Conservation (phyloP, 2,888 invertebrate species). For the Xestobium rufovillosum region DNA sequence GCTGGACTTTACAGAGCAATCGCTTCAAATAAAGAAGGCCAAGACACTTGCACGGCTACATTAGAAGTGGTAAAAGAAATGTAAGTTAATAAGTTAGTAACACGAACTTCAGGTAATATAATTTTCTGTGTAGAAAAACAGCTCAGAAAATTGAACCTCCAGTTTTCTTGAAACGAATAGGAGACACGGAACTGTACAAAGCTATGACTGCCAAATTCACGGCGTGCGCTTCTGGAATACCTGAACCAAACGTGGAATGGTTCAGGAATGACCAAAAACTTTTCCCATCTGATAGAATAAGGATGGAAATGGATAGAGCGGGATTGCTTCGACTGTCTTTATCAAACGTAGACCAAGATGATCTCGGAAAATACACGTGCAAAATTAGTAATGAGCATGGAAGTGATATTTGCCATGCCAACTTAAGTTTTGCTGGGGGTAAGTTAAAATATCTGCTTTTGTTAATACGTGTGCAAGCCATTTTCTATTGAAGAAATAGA, state of each 20-base stretch:
- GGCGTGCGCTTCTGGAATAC: conserved; percentile 81
- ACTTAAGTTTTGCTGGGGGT: conserved; percentile 71
- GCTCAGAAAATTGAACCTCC: conserved; percentile 75
- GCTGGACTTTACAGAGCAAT: conserved; percentile 69
- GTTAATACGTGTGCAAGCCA: not conserved
- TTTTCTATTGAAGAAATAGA: conserved; percentile 52
- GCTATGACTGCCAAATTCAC: conserved; percentile 89
- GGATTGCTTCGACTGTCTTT: conserved; percentile 78
- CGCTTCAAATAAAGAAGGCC: conserved; percentile 74
- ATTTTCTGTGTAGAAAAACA: conserved; percentile 55
- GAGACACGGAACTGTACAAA: conserved; percentile 78
- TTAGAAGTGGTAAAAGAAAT: conserved; percentile 76
- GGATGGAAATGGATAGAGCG: conserved; percentile 74
- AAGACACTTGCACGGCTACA: conserved; percentile 64
- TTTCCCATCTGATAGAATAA: conserved; percentile 74
- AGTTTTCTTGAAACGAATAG: conserved; percentile 80
- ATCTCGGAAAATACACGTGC: conserved; percentile 79
- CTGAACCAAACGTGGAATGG: conserved; percentile 84
- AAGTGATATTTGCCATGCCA: conserved; percentile 71
- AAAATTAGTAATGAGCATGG: conserved; percentile 80
- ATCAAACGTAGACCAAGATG: conserved; percentile 66
- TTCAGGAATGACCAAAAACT: conserved; percentile 72
- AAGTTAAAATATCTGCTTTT: conserved; percentile 33
- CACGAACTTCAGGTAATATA: not conserved
- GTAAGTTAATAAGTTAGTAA: conserved; percentile 47